Base-by-base conservation (phyloP, 2,888 invertebrate genomes). In the Diloba caeruleocephala region DNA sequence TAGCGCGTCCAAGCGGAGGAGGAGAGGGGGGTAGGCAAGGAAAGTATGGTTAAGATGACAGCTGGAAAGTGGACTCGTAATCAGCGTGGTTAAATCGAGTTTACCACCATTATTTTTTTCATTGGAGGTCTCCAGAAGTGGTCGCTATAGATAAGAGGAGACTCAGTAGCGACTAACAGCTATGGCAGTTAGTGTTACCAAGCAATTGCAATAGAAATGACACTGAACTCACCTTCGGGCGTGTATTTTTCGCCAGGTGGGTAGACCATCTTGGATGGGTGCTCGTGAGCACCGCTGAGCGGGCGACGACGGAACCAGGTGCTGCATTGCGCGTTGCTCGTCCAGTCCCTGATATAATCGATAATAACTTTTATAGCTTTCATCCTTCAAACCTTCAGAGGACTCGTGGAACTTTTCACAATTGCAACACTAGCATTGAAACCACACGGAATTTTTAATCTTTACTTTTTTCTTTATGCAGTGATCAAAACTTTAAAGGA, bases 231-330 rank as follows among this genome's bases (percentile, higher is more conserved):
- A 73, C 95, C 94, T 82, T 97, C 96, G 0, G 98, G 98, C 0
- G 98, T 97, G 85, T 97, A 97, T 9, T 93, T 92, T 68, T 96
- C 95, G 2, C 97, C 97, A 0, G 98, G 98, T 46, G 98, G 98
- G 89, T 98, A 98, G 1, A 98, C 97, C 98, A 98, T 98, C 86
- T 95, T 96, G 39, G 98, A 98, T n/a, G 98, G 98, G 87, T 98
- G 97, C 17, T 96, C 97, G 90, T 97, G 97, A 41, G 98, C 98
- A 43, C 97, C 97, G 79, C 96, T 96, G 23, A 98, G 94, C 37
- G 97, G 96, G 14, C 97, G 95, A 39, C 98, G 95, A 2, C 98
- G 95, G 94, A 96, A 98, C 96, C 97, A 97, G 41, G 95, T 96
- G 79, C 96, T 96, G 84, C 98, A 98, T 0, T 97, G 96, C 0